phyloP scores from a whole-genome alignment of 2,113 vertebrate species.

The Pimephales promelas region DNA sequence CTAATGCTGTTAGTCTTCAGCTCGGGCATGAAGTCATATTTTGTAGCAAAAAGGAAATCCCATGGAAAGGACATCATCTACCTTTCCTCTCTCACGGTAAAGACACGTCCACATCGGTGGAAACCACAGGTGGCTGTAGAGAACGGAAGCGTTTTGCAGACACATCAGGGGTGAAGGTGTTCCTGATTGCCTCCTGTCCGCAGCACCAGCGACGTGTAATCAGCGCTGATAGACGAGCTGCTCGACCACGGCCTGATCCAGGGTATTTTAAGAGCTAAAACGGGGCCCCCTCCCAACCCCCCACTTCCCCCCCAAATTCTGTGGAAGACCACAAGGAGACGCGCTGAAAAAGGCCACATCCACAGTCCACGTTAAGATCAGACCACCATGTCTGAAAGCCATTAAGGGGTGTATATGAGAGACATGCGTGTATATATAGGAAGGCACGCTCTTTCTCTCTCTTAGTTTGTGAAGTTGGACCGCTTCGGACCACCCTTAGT shows the following conservation, averaged over 20 bases:
- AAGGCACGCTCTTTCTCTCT: not conserved
- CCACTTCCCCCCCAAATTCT: slow-evolving; percentile 6
- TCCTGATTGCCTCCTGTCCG: slow-evolving; percentile 11
- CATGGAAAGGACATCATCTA: not conserved
- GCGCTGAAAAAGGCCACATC: not conserved
- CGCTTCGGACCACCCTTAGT: not conserved
- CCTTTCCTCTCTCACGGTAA: not conserved
- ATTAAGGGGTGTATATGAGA: slow-evolving; percentile 29
- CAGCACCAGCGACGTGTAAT: not conserved
- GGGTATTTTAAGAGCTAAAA: slow-evolving; percentile 32
- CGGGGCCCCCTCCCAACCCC: not conserved
- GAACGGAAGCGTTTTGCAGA: not conserved
- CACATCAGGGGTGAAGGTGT: slow-evolving; percentile 1
- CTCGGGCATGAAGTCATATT: slow-evolving; percentile 1
- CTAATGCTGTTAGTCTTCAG: not conserved
- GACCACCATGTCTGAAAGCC: slow-evolving; percentile 26
- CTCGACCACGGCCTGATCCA: not conserved
- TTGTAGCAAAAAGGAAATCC: not conserved
- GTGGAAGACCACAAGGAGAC: slow-evolving; percentile 22
- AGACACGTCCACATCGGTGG: not conserved
- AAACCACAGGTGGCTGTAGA: slow-evolving; percentile 18
- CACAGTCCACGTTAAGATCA: slow-evolving; percentile 13
- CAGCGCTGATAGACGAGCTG: slow-evolving; percentile 26
- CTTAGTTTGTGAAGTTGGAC: not conserved
- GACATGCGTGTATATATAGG: not conserved